phyloP scores from a whole-genome alignment of 2,888 invertebrate species.

The Vandiemenella viatica region DNA sequence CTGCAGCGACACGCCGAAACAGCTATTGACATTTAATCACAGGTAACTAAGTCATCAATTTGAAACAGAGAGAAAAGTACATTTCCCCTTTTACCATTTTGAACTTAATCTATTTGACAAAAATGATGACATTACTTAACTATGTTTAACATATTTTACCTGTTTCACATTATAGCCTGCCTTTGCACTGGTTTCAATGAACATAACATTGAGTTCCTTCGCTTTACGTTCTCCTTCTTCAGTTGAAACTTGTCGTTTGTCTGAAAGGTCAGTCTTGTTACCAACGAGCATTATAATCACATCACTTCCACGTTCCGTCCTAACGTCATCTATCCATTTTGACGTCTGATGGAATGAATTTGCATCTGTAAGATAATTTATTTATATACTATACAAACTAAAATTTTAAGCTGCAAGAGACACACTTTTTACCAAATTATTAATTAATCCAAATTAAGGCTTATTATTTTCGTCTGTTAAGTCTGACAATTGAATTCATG shows the following conservation, averaged over 20 bases:
- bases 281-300: slow-evolving; percentile 99
- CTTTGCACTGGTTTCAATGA: slow-evolving; percentile 99
- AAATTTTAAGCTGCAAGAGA: background rate
- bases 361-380: slow-evolving; percentile 47
- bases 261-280: slow-evolving; percentile 98
- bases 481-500: no score
- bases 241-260: slow-evolving; percentile 93
- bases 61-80: background rate
- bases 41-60: no score
- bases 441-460: background rate
- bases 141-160: slow-evolving; percentile 38
- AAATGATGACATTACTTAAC: background rate
- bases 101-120: no score
- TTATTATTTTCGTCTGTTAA: background rate
- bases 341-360: slow-evolving; percentile 99
- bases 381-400: background rate
- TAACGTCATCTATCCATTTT: slow-evolving; percentile 99
- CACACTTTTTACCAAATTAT: background rate
- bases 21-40: slow-evolving; percentile 50
- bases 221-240: slow-evolving; percentile 98
- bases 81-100: no score
- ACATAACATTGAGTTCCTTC: slow-evolving; percentile 99
- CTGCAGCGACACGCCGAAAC: slow-evolving; percentile 94
- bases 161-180: slow-evolving; percentile 99
- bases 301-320: slow-evolving; percentile 96